phyloP scores from a whole-genome alignment of 2,113 vertebrate genomes.

The Corvus cornix region DNA sequence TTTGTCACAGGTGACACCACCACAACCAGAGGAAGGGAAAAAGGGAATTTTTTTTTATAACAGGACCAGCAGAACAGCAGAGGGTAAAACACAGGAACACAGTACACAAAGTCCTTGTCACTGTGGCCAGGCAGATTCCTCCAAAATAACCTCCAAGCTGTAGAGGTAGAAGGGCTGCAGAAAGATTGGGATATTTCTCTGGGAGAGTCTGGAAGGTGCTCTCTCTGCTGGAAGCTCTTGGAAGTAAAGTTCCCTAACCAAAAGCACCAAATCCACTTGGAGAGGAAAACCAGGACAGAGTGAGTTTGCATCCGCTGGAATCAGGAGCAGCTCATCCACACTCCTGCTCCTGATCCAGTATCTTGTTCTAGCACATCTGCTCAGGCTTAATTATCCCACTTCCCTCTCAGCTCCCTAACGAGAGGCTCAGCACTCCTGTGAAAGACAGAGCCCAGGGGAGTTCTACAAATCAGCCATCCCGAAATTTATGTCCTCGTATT shows the following conservation, averaged over 20 bases:
- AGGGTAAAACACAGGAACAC: neutral
- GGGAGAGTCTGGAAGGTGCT: neutral
- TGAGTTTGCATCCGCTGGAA: neutral
- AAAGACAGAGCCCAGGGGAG: neutral
- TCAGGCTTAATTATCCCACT: neutral
- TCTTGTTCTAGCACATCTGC: neutral
- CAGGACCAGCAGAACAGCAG: neutral
- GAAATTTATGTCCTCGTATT: accelerated
- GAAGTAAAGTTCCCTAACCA: neutral
- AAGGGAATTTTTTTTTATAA: neutral
- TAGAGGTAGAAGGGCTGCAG: neutral
- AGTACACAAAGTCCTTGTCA: neutral
- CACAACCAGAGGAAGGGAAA: neutral
- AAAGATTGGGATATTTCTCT: neutral
- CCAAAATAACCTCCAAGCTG: neutral
- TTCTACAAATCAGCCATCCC: neutral
- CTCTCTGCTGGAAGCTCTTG: neutral
- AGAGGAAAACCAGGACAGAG: neutral
- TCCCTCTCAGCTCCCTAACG: neutral
- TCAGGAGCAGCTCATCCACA: neutral
- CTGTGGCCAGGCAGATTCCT: neutral
- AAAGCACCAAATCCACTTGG: neutral
- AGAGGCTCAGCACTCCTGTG: neutral
- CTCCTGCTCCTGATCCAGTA: neutral
- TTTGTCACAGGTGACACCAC: neutral